Base-by-base conservation (phyloP, 2,113 vertebrate genomes). In the Hippopotamus amphibius region DNA sequence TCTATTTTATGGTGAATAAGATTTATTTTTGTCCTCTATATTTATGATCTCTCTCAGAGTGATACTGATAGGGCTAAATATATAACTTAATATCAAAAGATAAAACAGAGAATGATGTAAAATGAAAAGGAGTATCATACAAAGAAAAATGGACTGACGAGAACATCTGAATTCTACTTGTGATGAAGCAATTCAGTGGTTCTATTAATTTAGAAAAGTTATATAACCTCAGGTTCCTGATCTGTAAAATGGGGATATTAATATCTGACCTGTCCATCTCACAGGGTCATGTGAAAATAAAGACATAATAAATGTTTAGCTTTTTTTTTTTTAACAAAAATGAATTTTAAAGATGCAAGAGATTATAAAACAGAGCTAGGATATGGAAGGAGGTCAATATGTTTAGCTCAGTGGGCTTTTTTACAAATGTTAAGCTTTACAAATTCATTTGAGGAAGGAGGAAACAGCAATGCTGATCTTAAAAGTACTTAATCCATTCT, bases 241-340 rank as follows among this genome's bases (percentile, higher is more conserved):
- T 88, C 43, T 87, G 1, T 92, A 96, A 92, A 95, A 84, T 46
- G 46, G 10, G 14, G 53, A 50, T 77, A 69, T 66, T 48, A 88
- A 91, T 21, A 71, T 71, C 71, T 81, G 28, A n/a, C 15, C 48
- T 92, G 4, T n/a, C 21, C 48, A 57, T 86, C 21, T 55, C 68
- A 82, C 2, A 37, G 41, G 7, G 6, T 37, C 24, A 28, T 43
- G 26, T 55, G 6, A 86, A 83, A 92, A 77, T 88, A 30, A 55
- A 37, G 28, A 53, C 10, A 86, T 21, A 16, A 90, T n/a, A 59
- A n/a, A 88, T n/a, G 3, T 37, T 74, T 90, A 92, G 19, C 0
- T 41, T 53, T 43, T 79, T 61, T 61, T 37, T 37, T 37, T 37
- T 37, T 37, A 46, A n/a, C 37, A 86, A 89, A 86, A n/a, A 22